Conservation (phyloP, 2,113 vertebrate genomes). For the Nipponia nippon region DNA sequence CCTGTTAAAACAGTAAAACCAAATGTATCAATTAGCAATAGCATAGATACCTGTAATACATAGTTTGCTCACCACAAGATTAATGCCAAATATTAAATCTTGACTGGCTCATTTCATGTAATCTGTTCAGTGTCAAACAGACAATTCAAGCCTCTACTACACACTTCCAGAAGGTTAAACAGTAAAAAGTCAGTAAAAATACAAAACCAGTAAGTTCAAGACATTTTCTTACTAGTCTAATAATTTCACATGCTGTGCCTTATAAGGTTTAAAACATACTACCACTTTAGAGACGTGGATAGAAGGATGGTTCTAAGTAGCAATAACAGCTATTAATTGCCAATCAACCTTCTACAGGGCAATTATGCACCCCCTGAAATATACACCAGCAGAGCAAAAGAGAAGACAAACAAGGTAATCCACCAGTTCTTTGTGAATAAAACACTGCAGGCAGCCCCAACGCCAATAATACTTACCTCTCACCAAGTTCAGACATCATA, state of each 20-base stretch:
- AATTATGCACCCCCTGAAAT: not conserved
- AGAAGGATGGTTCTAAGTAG: not conserved
- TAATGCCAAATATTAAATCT: not conserved
- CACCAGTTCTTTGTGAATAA: not conserved
- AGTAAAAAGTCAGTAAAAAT: not conserved
- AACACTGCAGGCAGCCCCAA: not conserved
- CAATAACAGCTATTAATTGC: not conserved
- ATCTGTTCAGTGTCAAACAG: not conserved
- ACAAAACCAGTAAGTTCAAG: not conserved
- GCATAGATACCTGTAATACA: not conserved
- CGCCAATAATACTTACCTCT: not conserved
- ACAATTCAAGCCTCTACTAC: not conserved
- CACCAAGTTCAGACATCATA: not conserved
- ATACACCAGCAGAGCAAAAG: not conserved
- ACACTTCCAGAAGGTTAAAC: not conserved
- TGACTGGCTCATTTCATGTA: not conserved
- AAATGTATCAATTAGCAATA: not conserved
- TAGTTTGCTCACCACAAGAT: not conserved
- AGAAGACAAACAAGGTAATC: not conserved
- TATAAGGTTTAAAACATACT: not conserved
- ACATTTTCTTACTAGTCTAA: not conserved
- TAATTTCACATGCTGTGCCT: not conserved
- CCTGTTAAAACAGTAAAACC: not conserved
- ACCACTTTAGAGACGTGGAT: not conserved
- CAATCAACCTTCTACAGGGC: not conserved